These are phyloP conservation scores for Perca schrenkii DNA, from an alignment of 2,113 vertebrate species.

Conservation along the genomic window DNA sequence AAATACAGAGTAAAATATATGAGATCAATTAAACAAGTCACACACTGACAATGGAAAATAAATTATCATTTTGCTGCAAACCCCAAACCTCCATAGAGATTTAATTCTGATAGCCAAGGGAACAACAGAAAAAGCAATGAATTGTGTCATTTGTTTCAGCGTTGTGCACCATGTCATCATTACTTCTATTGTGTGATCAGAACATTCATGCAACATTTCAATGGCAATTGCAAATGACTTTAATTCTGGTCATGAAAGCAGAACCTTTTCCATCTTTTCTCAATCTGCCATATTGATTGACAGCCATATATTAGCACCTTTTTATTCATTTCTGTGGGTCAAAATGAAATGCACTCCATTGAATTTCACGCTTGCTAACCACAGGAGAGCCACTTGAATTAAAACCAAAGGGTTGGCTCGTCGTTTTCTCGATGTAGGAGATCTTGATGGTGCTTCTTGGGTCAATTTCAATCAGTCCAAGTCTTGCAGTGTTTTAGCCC, in stretches of 20 bases:
- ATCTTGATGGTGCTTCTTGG: conserved; percentile 58
- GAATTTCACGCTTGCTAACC: conserved; percentile 54
- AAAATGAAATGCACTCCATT: conserved; percentile 63
- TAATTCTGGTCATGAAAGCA: conserved; percentile 36
- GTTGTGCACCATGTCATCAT: conserved; percentile 25
- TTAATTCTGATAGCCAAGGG: conserved; percentile 1
- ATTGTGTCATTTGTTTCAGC: conserved; percentile 35
- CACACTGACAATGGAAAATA: not conserved
- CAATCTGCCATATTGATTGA: conserved; percentile 62
- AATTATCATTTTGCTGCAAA: conserved; percentile 36
- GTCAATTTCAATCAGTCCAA: conserved; percentile 76
- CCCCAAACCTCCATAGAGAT: conserved; percentile 5
- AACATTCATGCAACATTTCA: conserved; percentile 37
- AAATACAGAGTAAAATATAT: conserved; percentile 26
- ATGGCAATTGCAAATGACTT: conserved; percentile 52
- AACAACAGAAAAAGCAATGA: conserved; percentile 12
- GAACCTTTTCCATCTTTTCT: conserved; percentile 45
- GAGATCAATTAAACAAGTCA: conserved; percentile 13
- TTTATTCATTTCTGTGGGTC: conserved; percentile 47
- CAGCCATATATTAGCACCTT: conserved; percentile 39
- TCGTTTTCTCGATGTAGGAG: conserved; percentile 43
- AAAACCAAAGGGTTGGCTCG: conserved; percentile 59
- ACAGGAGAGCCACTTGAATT: conserved; percentile 66
- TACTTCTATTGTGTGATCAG: conserved; percentile 25
- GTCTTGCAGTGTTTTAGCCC: conserved; percentile 44